Base-by-base conservation (phyloP, 2,797 vertebrate genomes). In the Eutrigla gurnardus region DNA sequence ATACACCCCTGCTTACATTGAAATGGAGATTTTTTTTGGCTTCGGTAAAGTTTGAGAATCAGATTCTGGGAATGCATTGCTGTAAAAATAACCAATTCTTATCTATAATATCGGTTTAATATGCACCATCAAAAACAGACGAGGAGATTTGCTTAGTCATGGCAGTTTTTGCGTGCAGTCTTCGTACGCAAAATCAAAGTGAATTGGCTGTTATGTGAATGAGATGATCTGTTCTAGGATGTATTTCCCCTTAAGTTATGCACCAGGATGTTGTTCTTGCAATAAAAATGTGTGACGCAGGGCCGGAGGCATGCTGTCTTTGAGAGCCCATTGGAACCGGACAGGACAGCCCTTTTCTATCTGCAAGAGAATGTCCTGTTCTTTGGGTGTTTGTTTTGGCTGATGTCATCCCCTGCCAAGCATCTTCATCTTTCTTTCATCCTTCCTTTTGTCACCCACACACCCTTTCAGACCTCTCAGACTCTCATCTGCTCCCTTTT, bases 351-450 rank as follows among this genome's bases (percentile, higher is more conserved):
- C 86, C 84, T 78, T 91, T 88, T 92, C 79, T 87, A 84, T 84
- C 82, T 4, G 9, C 82, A 15, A 83, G 86, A 87, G 92, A 93
- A 93, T 92, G 91, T 94, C 89, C 93, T 92, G 91, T 94, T 93
- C 93, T 86, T 69, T 73, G 65, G 79, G 61, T 93, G 92, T 93
- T 94, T 93, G 90, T 90, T 93, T 92, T 94, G 91, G 92, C 88
- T 85, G 81, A 83, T 82, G 90, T 85, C 80, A 73, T 84, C 73
- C 81, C 46, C 87, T 82, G 86, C 90, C 81, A 84, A 88, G 86
- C 63, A 47, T 85, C 86, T 86, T 86, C 85, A 81, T 89, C 88
- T 89, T 82, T 83, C 80, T 81, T 87, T 88, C 74, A 83, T 88
- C 73, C 54, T 52, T 78, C 78, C 76, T 80, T 81, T 83, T 78